Evolutionary conservation across 1,140 invertebrate species (phyloP), one percentile per base, ranked within the genome.

Genomic region (Papilio dardanus): DNA sequence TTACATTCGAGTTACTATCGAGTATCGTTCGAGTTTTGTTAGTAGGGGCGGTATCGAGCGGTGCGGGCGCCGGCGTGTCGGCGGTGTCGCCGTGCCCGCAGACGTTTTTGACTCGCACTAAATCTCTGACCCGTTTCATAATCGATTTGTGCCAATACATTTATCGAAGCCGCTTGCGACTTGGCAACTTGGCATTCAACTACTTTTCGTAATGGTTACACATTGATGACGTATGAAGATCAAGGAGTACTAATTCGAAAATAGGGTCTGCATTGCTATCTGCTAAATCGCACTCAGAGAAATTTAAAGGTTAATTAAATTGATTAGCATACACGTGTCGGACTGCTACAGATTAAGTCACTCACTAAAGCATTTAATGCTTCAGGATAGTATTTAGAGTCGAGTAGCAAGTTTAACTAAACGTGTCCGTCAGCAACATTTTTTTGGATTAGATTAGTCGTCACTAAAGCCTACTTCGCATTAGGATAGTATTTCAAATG

Each of bases 21-120:
- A 42, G 66, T 54, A 76, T 30, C 24, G 54, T 66, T 74, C 67
- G 74, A 71, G 68, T 83, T 66, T 74, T 76, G 75, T 75, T 81
- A n/a, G n/a, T n/a, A 76, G 77, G 46, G 69, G 75, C 54, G 24
- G 31, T 80, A 84, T 84, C 80, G 82, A 83, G 77, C 82, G 80
- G 7, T 4, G n/a, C 14, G 77, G 82, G 82, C 82, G 82, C 82
- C 82, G 71, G n/a, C 33, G 69, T 79, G 82, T 71, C 82, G 82
- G 75, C 75, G 16, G 46, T 76, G 78, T 58, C 42, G 58, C 65
- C 54, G 42, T 54, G 76, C 62, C 58, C 37, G 71, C 68, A 77
- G 74, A 67, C 76, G 65, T 65, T 79, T 74, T 73, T 37, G 67
- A 65, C 71, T 31, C 46, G 33, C 31, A 65, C 62, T 68, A 74